phyloP scores from a whole-genome alignment of 2,113 vertebrate species.

The Halichoeres trimaculatus region DNA sequence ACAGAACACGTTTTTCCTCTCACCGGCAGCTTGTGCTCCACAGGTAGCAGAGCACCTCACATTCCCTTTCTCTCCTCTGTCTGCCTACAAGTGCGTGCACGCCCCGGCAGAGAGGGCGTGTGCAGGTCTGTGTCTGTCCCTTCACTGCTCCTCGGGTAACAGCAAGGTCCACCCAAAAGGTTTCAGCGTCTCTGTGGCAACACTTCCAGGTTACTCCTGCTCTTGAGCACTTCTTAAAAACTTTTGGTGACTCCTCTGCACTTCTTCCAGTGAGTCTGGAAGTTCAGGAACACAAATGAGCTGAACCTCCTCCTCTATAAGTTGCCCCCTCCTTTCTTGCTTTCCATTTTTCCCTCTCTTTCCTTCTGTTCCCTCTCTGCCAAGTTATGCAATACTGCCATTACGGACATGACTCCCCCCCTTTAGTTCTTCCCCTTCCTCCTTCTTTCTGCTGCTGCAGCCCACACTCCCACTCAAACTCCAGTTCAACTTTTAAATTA shows the following conservation, averaged over 20 bases:
- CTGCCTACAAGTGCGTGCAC: constrained; percentile 74
- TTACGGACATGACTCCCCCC: constrained; percentile 65
- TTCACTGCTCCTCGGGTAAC: constrained; percentile 55
- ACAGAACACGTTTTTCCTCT: constrained; percentile 20
- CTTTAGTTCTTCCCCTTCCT: constrained; percentile 20
- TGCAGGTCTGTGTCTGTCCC: constrained; percentile 50
- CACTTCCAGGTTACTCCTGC: constrained; percentile 25
- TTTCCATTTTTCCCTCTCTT: constrained; percentile 56
- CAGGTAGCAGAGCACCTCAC: constrained; percentile 59
- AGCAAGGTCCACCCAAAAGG: constrained; percentile 61
- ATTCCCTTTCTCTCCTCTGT: constrained; percentile 45
- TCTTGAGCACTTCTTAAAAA: neutral
- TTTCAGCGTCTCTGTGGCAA: constrained; percentile 20
- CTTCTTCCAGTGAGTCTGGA: neutral
- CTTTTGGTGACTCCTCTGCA: constrained; percentile 11
- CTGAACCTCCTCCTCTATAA: constrained; percentile 50
- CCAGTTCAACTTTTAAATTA: constrained; percentile 25
- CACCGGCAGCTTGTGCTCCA: constrained; percentile 50
- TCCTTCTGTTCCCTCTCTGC: constrained; percentile 53
- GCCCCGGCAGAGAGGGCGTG: constrained; percentile 67
- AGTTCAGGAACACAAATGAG: constrained; percentile 35
- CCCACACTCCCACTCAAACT: constrained; percentile 28
- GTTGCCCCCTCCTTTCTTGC: constrained; percentile 29
- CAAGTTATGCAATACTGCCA: constrained; percentile 80
- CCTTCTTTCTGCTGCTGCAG: constrained; percentile 20